Evolutionary conservation across 2,888 invertebrate genomes (phyloP).

Genomic region (Tuberolachnus salignus): DNA sequence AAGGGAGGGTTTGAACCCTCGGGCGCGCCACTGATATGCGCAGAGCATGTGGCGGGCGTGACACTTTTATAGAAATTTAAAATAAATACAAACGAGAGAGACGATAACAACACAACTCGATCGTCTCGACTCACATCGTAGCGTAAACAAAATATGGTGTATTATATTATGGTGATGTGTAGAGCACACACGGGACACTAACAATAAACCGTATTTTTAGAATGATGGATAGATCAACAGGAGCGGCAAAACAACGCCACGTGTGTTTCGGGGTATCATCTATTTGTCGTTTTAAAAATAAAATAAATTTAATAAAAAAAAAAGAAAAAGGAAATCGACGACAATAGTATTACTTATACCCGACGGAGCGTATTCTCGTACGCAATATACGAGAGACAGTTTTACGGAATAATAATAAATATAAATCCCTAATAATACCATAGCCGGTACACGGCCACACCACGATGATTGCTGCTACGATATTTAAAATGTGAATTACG

Average conservation of each 20-base stretch:
- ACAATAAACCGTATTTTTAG: constrained; percentile 46
- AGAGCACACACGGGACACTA: neutral
- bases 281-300: constrained; percentile 46
- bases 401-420: too few species aligned
- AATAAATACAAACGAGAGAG: neutral
- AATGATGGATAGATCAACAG: constrained; percentile 40
- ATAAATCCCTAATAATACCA: too few species aligned
- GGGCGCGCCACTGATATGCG: too few species aligned
- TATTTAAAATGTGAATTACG: too few species aligned
- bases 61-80: constrained; percentile 8
- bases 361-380: neutral
- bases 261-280: constrained; percentile 8
- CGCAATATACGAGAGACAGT: neutral
- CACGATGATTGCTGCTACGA: too few species aligned
- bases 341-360: constrained; percentile 18
- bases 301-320: constrained; percentile 18
- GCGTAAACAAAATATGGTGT: constrained; percentile 19
- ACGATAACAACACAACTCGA: neutral
- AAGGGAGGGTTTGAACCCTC: too few species aligned
- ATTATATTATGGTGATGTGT: too few species aligned
- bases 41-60: neutral
- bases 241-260: neutral
- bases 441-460: too few species aligned
- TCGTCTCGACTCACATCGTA: neutral
- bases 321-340: constrained; percentile 10